Evolutionary conservation across 1,140 invertebrate genomes (phyloP), one percentile per base, ranked within the genome.

Genomic region (Neelides sp.): DNA sequence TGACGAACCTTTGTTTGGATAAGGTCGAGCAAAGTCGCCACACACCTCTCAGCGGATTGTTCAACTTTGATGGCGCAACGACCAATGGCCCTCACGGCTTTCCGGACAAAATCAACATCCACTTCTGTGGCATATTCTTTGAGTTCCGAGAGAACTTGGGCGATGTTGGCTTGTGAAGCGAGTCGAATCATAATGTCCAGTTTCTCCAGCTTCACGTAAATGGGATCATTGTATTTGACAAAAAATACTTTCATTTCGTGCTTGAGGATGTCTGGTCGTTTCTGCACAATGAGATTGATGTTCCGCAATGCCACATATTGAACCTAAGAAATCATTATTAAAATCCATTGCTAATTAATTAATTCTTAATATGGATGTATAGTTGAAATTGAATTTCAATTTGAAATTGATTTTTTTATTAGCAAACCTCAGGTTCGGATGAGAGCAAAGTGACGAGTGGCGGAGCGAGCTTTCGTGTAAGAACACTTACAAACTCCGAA

Each of bases 191-290:
- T 98, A 44, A 99, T 99, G 66, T 99, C 96, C 62, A 99, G 66
- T 67, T 99, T 99, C 69, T 99, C 96, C 43, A 99, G 74, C 69
- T 99, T 99, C 3, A 99, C 95, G 69, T 99, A 99, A 66, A 99
- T 99, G 7, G 96, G 96, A 74, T 99, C 96, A 67, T 99, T 99
- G 71, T 99, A 99, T 64, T 99, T 99, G 13, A 99, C 96, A 68
- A 99, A 99, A 72, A 99, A 99, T 24, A 92, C 95, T 75, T 98
- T 99, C 94, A 99, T 98, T 71, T 99, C 96, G 64, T 98, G 93
- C 66, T 98, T 98, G n/a, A 99, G 69, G 58, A 99, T 97, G 55
- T 98, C 95, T 0, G 93, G 90, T 46, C 95, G 77, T 68, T 99
- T 99, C 69, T 99, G 96, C 17, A 99, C 95, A 61, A 99, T 98